These are phyloP conservation scores for Siniperca scherzeri DNA, from an alignment of 2,797 vertebrate genomes.

Conservation along the genomic window DNA sequence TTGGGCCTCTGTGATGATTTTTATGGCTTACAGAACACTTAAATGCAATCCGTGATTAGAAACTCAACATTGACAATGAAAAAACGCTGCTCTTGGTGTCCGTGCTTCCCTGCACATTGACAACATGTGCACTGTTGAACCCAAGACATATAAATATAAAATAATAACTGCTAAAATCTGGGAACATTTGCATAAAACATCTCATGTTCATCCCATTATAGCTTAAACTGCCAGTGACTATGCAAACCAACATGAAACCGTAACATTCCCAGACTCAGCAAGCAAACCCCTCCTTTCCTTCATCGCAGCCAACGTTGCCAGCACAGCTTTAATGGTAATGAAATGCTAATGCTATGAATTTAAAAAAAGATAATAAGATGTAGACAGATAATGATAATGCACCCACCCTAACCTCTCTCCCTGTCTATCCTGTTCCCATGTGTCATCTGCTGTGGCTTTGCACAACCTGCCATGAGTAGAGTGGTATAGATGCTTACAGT, in stretches of 20 bases:
- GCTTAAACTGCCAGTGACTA: constrained; percentile 10
- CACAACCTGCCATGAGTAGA: not conserved
- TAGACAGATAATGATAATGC: constrained; percentile 49
- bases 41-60: not conserved
- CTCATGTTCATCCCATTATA: constrained; percentile 13
- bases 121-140: not conserved
- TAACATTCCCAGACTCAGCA: not conserved
- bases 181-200: constrained; percentile 21
- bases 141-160: not conserved
- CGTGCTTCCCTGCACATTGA: not conserved
- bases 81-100: not conserved
- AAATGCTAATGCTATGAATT: constrained; percentile 53
- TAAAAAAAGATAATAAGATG: constrained; percentile 29
- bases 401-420: constrained; percentile 7
- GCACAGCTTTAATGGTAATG: constrained; percentile 51
- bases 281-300: constrained; percentile 5
- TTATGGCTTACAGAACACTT: not conserved
- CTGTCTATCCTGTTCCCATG: not conserved
- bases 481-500: not conserved
- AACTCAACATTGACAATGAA: not conserved
- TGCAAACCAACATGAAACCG: constrained; percentile 25
- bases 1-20: constrained; percentile 2
- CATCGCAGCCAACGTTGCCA: not conserved
- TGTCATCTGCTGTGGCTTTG: not conserved
- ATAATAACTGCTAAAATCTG: not conserved